A percentile compares a stretch with the other conserved stretches of the same genome.
Evolutionary conservation across 1,140 invertebrate genomes (phyloP).

Genomic region (Cephus cinctus): DNA sequence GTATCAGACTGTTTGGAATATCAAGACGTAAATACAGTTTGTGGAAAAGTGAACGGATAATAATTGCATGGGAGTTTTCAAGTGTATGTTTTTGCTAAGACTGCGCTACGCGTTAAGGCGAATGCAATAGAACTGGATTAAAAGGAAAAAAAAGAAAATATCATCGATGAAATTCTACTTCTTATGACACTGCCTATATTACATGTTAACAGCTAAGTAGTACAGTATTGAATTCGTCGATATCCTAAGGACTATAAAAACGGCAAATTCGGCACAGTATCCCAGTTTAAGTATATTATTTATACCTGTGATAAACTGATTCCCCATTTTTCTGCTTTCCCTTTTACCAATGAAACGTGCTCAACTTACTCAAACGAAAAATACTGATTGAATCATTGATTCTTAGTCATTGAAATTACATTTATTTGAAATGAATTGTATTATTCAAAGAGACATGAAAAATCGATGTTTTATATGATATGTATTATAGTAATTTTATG

Average conservation of each 20-base stretch:
- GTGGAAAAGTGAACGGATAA: no score
- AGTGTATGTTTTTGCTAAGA: slow-evolving; percentile 26
- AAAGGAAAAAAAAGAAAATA: slow-evolving; percentile 17
- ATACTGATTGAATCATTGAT: slow-evolving; percentile 10
- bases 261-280: slow-evolving; percentile 24
- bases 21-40: no score
- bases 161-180: slow-evolving; percentile 21
- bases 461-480: slow-evolving; percentile 51
- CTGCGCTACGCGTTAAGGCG: slow-evolving; percentile 21
- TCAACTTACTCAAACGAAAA: slow-evolving; percentile 10
- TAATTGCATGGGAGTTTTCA: slow-evolving; percentile 22
- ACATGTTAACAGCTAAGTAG: slow-evolving; percentile 27
- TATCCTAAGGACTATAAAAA: slow-evolving; percentile 8
- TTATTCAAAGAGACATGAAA: slow-evolving; percentile 26
- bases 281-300: slow-evolving; percentile 25
- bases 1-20: no score
- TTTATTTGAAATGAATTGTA: slow-evolving; percentile 21
- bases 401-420: slow-evolving; percentile 16
- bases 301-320: slow-evolving; percentile 41
- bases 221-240: slow-evolving; percentile 19
- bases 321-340: background rate
- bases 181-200: slow-evolving; percentile 38
- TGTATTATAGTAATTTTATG: slow-evolving; percentile 55
- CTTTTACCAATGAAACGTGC: slow-evolving; percentile 11
- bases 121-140: slow-evolving; percentile 26